Evolutionary conservation across 2,888 invertebrate genomes (phyloP), one percentile per base, ranked within the genome.

Genomic region (Nomada goodeniana): DNA sequence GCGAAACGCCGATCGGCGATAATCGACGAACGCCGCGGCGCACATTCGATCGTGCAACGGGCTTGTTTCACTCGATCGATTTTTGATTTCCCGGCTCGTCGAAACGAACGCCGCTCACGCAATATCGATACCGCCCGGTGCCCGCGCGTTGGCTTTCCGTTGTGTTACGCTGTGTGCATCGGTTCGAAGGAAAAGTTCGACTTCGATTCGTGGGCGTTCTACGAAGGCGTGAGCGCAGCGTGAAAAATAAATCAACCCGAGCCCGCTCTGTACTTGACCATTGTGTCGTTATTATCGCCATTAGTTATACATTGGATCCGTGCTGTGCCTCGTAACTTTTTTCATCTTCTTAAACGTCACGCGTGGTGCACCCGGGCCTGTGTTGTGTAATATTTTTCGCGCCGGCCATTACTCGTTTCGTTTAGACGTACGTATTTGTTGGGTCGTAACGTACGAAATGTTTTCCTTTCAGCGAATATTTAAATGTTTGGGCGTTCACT

Each of bases 191-290:
- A 36, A 7, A 36, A 36, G 36, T 36, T 7, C 36, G 36, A 5
- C 36, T 36, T 7, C 0, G 1, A 36, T 36, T 80, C 80, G 68
- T 63, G 77, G 65, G 73, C 67, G 61, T 64, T 76, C 71, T 69
- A 61, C 53, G 65, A 80, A 29, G 69, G 80, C 29, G 69, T 61
- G 36, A 74, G 69, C 82, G 77, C 72, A 80, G 60, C 84, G 80
- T 84, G 84, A 80, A 83, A 81, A 80, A 77, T 88, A 88, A 88
- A 88, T 89, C 86, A 88, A 80, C 78, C 73, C 80, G 52, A 29
- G 60, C 36, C 29, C 61, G 63, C 47, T 70, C 53, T n/a, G n/a
- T 52, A 65, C 65, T 26, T 18, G 29, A 44, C 68, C 53, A 71
- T 73, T 69, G 50, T 55, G 53, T 53, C 44, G 76, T 74, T 76